Evolutionary conservation across 2,113 vertebrate genomes (phyloP).

Genomic region (Pterocles gutturalis): DNA sequence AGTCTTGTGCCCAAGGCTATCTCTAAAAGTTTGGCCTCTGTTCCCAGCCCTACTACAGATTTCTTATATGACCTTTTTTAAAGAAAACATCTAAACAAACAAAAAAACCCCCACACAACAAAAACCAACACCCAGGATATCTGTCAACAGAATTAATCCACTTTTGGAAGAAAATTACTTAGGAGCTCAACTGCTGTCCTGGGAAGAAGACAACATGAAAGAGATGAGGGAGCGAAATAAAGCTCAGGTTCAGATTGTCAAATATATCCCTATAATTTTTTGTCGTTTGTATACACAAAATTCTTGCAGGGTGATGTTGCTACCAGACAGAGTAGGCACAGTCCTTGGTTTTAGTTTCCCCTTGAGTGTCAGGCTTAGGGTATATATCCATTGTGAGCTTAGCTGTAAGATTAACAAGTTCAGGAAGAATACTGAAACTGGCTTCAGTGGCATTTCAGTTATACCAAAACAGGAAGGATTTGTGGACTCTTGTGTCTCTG

Average conservation of each 20-base stretch:
- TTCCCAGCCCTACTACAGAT: background rate
- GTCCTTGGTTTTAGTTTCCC: background rate
- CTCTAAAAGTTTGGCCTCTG: background rate
- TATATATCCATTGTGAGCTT: background rate
- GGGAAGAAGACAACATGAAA: background rate
- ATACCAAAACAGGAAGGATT: background rate
- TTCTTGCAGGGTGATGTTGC: background rate
- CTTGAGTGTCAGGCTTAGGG: background rate
- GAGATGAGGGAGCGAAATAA: background rate
- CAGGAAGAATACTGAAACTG: fast-evolving
- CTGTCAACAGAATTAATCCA: background rate
- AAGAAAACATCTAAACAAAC: no score
- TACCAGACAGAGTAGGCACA: background rate
- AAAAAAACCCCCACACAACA: background rate
- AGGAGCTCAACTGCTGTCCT: background rate
- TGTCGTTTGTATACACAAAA: background rate
- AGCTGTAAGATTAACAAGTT: background rate
- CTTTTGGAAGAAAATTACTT: background rate
- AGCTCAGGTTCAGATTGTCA: slow-evolving; percentile 11
- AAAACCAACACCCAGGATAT: background rate
- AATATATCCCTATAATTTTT: background rate
- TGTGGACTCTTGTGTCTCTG: fast-evolving
- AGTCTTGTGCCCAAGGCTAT: background rate
- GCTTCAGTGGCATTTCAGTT: background rate
- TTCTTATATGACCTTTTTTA: fast-evolving